Base-by-base conservation (phyloP, 2,113 vertebrate species). In the Paraplagusia blochii region DNA sequence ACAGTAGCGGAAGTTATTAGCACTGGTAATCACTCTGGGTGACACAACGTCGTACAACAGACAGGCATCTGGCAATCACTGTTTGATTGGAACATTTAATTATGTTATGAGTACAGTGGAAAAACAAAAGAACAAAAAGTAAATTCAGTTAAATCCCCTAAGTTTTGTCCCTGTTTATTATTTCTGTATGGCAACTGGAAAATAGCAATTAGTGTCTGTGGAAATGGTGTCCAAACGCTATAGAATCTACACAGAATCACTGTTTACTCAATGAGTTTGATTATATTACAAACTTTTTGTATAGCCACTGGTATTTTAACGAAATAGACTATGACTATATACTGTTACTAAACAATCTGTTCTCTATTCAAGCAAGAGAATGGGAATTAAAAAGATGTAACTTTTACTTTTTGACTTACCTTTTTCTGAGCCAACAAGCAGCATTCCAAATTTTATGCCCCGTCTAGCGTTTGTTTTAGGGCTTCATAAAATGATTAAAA, bases 1-100 rank as follows among this genome's bases (percentile, higher is more conserved):
- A 79, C 76, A 62, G 72, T 60, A 5, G 53, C n/a, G 52, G 48
- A 76, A 69, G 78, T 76, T 75, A 68, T 80, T 67, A 57, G 16
- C 63, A 78, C 63, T 55, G 50, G 43, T 59, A 57, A 74, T 81
- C 39, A 57, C 18, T 45, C 43, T 62, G 15, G 2, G 36, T 53
- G 75, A 53, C 59, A 57, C 61, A 53, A 76, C 58, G 34, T 44
- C n/a, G 52, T 49, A 56, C 69, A 66, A 81, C 49, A 57, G 70
- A 62, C 48, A 48, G 44, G 11, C 38, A 49, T 60, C 42, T 19
- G 53, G 8, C 35, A 4, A 51, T 22, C 22, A 29, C 22, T 6
- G 53, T 47, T 79, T 63, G 40, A 52, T 63, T 58, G 29, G 14
- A 70, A 49, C 44, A 29, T 45, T 56, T 64, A 52, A 62, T 44